A percentile compares a stretch with the other conserved stretches of the same genome.
Conservation (phyloP, 2,113 vertebrate genomes). For the Megaleporinus macrocephalus region DNA sequence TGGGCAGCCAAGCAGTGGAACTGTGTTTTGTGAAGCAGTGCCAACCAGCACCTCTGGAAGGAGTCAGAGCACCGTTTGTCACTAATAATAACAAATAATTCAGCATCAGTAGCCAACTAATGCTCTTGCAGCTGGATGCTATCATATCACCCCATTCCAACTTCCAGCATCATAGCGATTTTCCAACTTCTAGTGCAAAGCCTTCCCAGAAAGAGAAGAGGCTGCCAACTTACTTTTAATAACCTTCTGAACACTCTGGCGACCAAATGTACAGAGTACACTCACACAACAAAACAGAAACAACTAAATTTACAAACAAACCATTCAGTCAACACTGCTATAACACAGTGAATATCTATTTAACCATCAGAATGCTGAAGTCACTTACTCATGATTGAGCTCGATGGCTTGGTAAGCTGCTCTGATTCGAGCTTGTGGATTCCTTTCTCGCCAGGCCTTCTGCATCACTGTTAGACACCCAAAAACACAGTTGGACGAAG, state of each 20-base stretch:
- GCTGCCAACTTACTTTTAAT: too few relatives aligned
- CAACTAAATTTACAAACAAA: background rate
- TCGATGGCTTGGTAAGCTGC: slow-evolving; percentile 96
- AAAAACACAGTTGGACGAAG: slow-evolving; percentile 18
- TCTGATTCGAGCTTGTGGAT: slow-evolving; percentile 94
- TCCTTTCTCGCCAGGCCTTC: slow-evolving; percentile 97
- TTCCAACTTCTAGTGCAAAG: too few relatives aligned
- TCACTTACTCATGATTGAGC: slow-evolving; percentile 94
- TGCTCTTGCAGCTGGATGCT: too few relatives aligned
- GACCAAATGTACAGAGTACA: too few relatives aligned
- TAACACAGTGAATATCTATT: background rate
- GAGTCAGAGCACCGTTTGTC: background rate
- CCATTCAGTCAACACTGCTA: background rate
- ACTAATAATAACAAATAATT: too few relatives aligned
- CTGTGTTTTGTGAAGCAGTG: too few relatives aligned
- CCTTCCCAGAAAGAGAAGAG: too few relatives aligned
- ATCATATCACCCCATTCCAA: too few relatives aligned
- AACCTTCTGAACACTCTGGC: too few relatives aligned
- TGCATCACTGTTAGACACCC: slow-evolving; percentile 87
- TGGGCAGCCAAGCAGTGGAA: too few relatives aligned
- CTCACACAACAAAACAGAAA: background rate
- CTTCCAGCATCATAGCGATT: too few relatives aligned
- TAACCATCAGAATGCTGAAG: background rate
- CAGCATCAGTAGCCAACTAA: too few relatives aligned
- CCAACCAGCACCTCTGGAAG: background rate